phyloP scores from a whole-genome alignment of 2,797 vertebrate genomes.

The Enteromius mattozi region DNA sequence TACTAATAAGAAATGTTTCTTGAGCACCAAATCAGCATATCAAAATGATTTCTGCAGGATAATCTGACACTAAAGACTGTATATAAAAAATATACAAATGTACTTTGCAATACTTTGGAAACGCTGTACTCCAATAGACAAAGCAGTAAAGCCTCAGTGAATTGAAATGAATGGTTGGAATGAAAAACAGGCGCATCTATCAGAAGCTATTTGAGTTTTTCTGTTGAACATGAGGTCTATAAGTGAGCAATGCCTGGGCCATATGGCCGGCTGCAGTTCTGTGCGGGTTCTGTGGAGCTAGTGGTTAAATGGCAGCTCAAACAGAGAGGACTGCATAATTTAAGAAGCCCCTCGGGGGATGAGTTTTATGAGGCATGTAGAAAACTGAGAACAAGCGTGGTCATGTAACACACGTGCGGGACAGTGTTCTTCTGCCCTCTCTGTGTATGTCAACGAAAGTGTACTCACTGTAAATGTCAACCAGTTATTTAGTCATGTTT shows the following conservation, averaged over 20 bases:
- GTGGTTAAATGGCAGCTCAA: constrained; percentile 50
- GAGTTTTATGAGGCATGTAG: constrained; percentile 39
- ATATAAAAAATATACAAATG: not conserved
- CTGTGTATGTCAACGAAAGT: constrained; percentile 2
- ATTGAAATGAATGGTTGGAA: constrained; percentile 5
- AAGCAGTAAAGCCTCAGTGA: not conserved
- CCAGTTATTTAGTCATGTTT: not conserved
- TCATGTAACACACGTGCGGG: constrained; percentile 56
- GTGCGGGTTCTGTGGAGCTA: constrained; percentile 44
- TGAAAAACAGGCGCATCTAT: constrained; percentile 32
- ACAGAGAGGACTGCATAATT: constrained; percentile 59
- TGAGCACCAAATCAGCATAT: not conserved
- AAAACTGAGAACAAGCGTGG: constrained; percentile 46
- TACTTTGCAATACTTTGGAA: not conserved
- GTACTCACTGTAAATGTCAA: not conserved
- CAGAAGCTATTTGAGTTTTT: constrained; percentile 18
- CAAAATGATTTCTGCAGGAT: too few species aligned
- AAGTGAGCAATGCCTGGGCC: constrained; percentile 32
- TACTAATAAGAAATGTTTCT: too few species aligned
- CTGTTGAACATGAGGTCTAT: constrained; percentile 31
- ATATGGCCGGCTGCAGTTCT: constrained; percentile 44
- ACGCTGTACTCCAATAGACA: not conserved
- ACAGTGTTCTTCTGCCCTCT: constrained; percentile 57
- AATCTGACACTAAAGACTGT: too few species aligned
- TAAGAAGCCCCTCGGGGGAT: constrained; percentile 49